Evolutionary conservation across 2,888 invertebrate genomes (phyloP), one percentile per base, ranked within the genome.

Genomic region (Leptogaster cylindrica): DNA sequence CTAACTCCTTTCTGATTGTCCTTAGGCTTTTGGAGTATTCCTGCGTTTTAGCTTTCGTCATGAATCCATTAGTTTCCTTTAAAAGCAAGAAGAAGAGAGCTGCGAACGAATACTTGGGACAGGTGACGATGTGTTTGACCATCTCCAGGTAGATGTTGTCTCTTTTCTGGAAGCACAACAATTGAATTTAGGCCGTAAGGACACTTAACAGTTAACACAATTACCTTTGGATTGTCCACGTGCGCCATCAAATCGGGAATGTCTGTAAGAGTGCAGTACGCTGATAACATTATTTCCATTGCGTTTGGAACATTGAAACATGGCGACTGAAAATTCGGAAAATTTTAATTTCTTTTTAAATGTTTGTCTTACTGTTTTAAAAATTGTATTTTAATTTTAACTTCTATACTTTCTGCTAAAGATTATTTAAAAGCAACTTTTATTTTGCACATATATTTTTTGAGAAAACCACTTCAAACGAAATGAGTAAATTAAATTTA

Each of bases 31-130:
- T 68, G 2, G 72, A 65, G 72, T 83, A 84, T 64, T 79, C 68
- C 0, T 67, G 65, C 12, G 74, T 73, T 50, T 77, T 73, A 1
- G 72, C 68, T 6, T 73, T 73, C 31, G 82, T 77, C 12, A 86
- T 79, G 72, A 84, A 82, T 10, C 82, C 78, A 5, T 81, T 78
- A 3, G 79, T 79, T 46, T 77, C 74, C 28, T 77, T 73, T 16
- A 85, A 76, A 5, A 83, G 72, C 23, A 81, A 75, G 75, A 86
- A 86, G 16, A 82, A 76, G 3, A 86, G 76, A 27, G 80, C 83
- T 65, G 83, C 83, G 41, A 82, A 76, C 10, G 84, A 83, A 18
- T 83, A 81, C n/a, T 80, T 51, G 74, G 84, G 71, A 73, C 78
- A 52, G 77, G 83, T 70, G 74, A 73, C 69, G 1, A 74, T 2